These are phyloP conservation scores for Calypte anna DNA, from an alignment of 2,113 vertebrate genomes.

Conservation along the genomic window DNA sequence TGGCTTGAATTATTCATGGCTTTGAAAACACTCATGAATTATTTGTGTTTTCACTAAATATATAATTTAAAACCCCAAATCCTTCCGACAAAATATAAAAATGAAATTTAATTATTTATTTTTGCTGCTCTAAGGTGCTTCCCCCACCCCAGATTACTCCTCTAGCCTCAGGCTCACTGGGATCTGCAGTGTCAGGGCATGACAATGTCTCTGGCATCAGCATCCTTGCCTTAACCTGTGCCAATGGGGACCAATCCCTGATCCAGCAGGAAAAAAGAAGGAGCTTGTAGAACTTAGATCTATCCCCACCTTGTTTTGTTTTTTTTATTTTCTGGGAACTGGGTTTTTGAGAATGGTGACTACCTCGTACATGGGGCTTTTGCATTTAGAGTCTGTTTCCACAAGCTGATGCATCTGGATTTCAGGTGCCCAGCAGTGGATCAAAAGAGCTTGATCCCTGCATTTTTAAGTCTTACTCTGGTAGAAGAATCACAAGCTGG, in stretches of 20 bases:
- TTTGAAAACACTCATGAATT: slow-evolving; percentile 72
- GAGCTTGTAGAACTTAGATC: not conserved
- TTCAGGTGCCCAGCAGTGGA: not conserved
- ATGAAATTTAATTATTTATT: not conserved
- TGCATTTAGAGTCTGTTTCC: not conserved
- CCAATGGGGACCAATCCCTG: not conserved
- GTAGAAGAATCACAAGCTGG: not conserved
- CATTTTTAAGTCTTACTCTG: not conserved
- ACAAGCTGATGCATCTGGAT: not conserved
- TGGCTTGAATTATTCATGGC: slow-evolving; percentile 66
- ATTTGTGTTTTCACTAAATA: slow-evolving; percentile 70
- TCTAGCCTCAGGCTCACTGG: accelerated
- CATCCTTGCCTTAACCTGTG: not conserved
- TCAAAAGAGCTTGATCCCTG: not conserved
- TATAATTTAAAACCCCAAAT: slow-evolving; percentile 62
- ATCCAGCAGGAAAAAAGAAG: not conserved
- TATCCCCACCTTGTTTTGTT: not conserved
- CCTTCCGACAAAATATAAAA: not conserved
- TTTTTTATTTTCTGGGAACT: not conserved
- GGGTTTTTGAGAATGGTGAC: not conserved
- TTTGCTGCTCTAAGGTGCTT: not conserved
- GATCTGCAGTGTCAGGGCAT: not conserved
- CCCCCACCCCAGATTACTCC: not conserved
- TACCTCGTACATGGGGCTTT: not conserved
- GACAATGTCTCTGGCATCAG: not conserved